phyloP scores from a whole-genome alignment of 2,113 vertebrate genomes.

The Perccottus glenii region DNA sequence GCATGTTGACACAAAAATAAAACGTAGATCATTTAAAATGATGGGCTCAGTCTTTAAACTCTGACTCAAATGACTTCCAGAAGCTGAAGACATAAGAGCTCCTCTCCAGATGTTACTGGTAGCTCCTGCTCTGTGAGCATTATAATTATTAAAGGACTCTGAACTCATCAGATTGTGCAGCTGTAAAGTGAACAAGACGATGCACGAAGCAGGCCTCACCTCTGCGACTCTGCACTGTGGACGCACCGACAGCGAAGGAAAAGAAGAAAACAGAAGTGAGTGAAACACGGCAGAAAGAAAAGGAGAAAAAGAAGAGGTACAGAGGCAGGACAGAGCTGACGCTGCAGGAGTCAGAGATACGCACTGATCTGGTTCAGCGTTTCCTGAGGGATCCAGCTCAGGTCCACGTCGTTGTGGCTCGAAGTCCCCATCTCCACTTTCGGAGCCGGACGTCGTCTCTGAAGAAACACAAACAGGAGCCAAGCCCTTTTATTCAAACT shows the following conservation, averaged over 20 bases:
- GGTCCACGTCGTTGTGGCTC: constrained; percentile 94
- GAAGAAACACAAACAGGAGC: constrained; percentile 41
- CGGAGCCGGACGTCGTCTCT: constrained; percentile 91
- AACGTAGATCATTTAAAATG: no score
- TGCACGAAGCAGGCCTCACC: constrained; percentile 84
- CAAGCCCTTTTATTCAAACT: no score
- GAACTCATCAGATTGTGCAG: no score
- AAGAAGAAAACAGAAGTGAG: not conserved
- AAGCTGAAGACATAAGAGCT: no score
- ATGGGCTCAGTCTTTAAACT: no score
- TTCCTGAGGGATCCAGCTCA: constrained; percentile 99
- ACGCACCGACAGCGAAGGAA: constrained; percentile 39
- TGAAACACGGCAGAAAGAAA: constrained; percentile 76
- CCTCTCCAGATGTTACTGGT: no score
- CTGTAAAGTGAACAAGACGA: not conserved
- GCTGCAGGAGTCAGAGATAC: constrained; percentile 57
- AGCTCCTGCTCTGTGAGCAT: no score
- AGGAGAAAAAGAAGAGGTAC: constrained; percentile 8
- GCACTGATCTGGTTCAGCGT: constrained; percentile 98
- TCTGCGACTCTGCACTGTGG: constrained; percentile 99
- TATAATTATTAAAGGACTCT: no score
- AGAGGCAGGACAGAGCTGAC: constrained; percentile 35
- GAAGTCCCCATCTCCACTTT: constrained; percentile 98
- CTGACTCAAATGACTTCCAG: no score
- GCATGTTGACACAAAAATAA: no score